A percentile compares a stretch with the other conserved stretches of the same genome.
Evolutionary conservation across 2,113 vertebrate species (phyloP).

Genomic region (Salvelinus alpinus): DNA sequence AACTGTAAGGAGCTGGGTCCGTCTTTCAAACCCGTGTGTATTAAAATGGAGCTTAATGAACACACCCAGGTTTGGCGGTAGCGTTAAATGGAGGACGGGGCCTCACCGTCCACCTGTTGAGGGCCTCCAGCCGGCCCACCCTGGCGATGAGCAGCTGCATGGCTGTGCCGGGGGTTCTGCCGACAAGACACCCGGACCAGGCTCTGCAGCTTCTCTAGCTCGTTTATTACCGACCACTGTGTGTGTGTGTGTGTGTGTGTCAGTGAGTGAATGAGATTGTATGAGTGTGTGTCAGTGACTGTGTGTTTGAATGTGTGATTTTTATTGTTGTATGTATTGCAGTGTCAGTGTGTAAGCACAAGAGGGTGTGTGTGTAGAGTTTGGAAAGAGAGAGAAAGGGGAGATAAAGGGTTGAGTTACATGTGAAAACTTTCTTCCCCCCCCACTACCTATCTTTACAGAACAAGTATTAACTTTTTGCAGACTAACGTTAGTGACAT

Average conservation of each 20-base stretch:
- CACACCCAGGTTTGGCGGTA: too few species aligned
- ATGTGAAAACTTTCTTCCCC: neutral
- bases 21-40: too few species aligned
- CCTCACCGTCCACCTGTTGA: constrained; percentile 80
- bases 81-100: too few species aligned
- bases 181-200: constrained; percentile 77
- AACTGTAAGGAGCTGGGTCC: too few species aligned
- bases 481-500: neutral
- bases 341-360: neutral
- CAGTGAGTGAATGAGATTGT: neutral
- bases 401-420: neutral
- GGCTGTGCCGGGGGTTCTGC: constrained; percentile 75
- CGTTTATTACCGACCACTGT: constrained; percentile 86
- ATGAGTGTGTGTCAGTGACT: neutral
- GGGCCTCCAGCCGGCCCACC: constrained; percentile 71
- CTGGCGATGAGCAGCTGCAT: constrained; percentile 86
- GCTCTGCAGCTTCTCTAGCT: constrained; percentile 82
- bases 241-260: neutral
- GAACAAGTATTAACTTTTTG: neutral
- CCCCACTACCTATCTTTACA: neutral
- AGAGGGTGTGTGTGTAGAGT: neutral
- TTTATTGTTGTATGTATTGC: too few species aligned
- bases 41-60: too few species aligned
- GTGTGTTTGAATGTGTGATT: neutral
- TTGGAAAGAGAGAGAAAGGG: neutral